Evolutionary conservation across 1,140 invertebrate genomes (phyloP).

Genomic region (Pentalonia nigronervosa): DNA sequence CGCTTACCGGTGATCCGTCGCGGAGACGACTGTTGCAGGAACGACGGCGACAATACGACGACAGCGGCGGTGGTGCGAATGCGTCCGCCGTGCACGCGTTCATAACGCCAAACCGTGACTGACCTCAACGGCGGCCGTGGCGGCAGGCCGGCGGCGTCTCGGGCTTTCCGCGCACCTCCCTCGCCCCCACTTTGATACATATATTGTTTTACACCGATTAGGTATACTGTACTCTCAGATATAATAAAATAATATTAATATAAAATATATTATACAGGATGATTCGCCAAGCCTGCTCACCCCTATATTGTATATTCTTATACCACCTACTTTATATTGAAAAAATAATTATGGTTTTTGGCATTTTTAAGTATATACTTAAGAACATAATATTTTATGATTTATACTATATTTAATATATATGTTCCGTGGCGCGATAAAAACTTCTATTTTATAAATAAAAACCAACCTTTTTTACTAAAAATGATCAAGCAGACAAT

Average conservation of each 20-base stretch:
- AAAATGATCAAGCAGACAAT: neutral
- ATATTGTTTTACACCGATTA: conserved; percentile 2
- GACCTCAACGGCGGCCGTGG: conserved; percentile 20
- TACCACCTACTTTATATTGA: too few relatives aligned
- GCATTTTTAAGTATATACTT: too few relatives aligned
- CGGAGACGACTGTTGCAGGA: neutral
- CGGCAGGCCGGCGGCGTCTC: conserved; percentile 8
- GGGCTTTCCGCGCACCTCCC: neutral
- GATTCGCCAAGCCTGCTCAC: neutral
- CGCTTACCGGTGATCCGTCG: neutral
- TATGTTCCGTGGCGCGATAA: too few relatives aligned
- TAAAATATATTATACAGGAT: neutral
- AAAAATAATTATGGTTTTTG: too few relatives aligned
- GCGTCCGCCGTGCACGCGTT: conserved; percentile 11
- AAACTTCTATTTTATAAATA: too few relatives aligned
- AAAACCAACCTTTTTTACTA: too few relatives aligned
- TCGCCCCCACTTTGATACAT: neutral
- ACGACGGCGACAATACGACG: neutral
- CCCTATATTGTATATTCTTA: neutral
- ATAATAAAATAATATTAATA: neutral
- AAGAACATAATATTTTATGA: too few relatives aligned
- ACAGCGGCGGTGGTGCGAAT: neutral
- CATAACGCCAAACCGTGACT: conserved; percentile 45
- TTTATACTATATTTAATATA: neutral
- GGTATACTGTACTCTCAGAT: neutral